Percentiles rank a stretch among this genome's conserved stretches.
Conservation (phyloP, 2,888 invertebrate genomes). For the Troides oblongomaculatus region DNA sequence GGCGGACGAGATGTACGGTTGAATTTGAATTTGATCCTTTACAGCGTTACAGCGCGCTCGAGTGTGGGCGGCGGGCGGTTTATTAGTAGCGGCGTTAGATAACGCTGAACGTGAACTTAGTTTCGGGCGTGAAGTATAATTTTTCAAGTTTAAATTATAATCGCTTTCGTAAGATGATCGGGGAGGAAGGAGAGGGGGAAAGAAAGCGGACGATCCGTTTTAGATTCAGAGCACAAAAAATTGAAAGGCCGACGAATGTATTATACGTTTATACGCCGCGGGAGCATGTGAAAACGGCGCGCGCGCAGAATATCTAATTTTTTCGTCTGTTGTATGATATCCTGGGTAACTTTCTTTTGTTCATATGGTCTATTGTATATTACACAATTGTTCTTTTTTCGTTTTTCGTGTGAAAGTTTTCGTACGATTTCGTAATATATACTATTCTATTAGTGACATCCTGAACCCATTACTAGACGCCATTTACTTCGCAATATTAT, state of each 20-base stretch:
- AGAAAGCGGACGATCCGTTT: constrained; percentile 52
- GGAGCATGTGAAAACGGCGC: constrained; percentile 62
- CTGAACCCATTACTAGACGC: neutral
- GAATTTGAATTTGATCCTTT: constrained; percentile 56
- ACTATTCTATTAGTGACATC: neutral
- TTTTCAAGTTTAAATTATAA: constrained; percentile 19
- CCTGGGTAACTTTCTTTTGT: constrained; percentile 25
- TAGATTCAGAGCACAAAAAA: constrained; percentile 53
- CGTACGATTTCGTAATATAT: constrained; percentile 10
- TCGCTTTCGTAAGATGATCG: constrained; percentile 46
- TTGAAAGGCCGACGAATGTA: constrained; percentile 56
- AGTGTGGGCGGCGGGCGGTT: constrained; percentile 1
- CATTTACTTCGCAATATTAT: too few species aligned
- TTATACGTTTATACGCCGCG: constrained; percentile 48
- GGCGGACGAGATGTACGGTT: constrained; percentile 43
- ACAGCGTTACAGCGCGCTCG: constrained; percentile 39
- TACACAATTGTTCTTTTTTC: constrained; percentile 11
- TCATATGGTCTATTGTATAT: constrained; percentile 22
- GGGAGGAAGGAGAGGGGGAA: constrained; percentile 38
- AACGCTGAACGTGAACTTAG: constrained; percentile 4
- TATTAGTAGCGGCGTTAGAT: constrained; percentile 10
- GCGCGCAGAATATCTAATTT: constrained; percentile 57
- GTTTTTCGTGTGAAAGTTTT: constrained; percentile 14
- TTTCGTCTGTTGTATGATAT: constrained; percentile 30
- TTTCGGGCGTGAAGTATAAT: constrained; percentile 8